phyloP scores from a whole-genome alignment of 64 coral and sea anemone genomes.

The Montipora efflorescens region DNA sequence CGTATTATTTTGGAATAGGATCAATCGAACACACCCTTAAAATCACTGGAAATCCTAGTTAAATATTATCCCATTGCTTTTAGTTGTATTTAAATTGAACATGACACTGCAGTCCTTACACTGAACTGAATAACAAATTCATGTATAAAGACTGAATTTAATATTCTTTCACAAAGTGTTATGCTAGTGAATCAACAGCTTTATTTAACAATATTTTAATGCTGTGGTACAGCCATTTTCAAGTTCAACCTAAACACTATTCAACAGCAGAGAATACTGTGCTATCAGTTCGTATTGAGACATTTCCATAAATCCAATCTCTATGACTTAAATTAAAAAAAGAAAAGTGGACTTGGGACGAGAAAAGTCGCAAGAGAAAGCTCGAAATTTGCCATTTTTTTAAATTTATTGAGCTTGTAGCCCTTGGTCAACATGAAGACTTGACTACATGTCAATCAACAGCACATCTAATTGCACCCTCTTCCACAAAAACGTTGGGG shows the following conservation, averaged over 20 bases:
- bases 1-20: no score
- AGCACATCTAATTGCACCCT: constrained; percentile 1
- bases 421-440: constrained; percentile 14
- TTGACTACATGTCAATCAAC: background rate
- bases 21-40: no score
- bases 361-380: background rate
- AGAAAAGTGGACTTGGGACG: background rate
- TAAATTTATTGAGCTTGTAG: background rate
- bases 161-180: background rate
- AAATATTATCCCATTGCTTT: background rate
- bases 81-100: background rate
- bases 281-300: background rate
- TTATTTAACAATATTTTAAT: constrained; percentile 45
- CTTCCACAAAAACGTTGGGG: constrained; percentile 25
- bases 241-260: constrained; percentile 9
- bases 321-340: background rate
- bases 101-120: background rate
- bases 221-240: constrained; percentile 11
- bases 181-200: constrained; percentile 27
- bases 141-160: background rate
- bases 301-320: background rate
- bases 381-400: background rate
- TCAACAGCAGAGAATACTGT: constrained; percentile 35
- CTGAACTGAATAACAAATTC: background rate
- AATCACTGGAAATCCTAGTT: background rate